Conservation (phyloP, 2,113 vertebrate genomes). For the Anas platyrhynchos region DNA sequence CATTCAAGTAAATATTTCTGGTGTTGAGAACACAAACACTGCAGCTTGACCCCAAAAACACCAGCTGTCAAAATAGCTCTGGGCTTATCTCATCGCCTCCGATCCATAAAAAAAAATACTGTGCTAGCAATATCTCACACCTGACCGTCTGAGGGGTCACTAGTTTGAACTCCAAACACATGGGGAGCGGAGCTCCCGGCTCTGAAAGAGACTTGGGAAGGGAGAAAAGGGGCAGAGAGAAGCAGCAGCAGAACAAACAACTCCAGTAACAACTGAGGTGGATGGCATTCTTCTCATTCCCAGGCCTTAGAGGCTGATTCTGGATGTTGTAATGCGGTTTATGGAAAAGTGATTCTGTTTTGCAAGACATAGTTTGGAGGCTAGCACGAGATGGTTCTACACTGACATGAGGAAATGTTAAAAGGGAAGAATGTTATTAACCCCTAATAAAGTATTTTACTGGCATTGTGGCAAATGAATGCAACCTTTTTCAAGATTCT, state of each 20-base stretch:
- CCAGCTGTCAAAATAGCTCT: not conserved
- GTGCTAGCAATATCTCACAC: not conserved
- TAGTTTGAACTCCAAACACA: accelerated
- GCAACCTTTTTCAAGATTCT: not conserved
- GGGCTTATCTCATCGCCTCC: not conserved
- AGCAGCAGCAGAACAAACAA: not conserved
- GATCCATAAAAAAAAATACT: too few relatives aligned
- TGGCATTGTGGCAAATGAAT: not conserved
- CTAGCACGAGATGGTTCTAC: not conserved
- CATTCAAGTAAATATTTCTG: not conserved
- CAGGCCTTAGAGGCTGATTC: not conserved
- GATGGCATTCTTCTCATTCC: conserved; percentile 30
- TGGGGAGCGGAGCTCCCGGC: not conserved
- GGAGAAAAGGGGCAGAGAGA: not conserved
- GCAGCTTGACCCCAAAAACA: not conserved
- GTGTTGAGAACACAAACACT: not conserved
- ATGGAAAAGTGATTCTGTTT: not conserved
- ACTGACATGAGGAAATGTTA: not conserved
- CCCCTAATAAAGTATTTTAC: not conserved
- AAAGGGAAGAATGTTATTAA: not conserved
- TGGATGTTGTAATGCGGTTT: not conserved
- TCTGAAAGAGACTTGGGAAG: not conserved
- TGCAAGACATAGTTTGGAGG: not conserved
- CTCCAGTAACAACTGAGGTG: not conserved
- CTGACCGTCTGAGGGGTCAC: accelerated